phyloP scores from a whole-genome alignment of 1,140 invertebrate genomes.

The Bombus waltoni region DNA sequence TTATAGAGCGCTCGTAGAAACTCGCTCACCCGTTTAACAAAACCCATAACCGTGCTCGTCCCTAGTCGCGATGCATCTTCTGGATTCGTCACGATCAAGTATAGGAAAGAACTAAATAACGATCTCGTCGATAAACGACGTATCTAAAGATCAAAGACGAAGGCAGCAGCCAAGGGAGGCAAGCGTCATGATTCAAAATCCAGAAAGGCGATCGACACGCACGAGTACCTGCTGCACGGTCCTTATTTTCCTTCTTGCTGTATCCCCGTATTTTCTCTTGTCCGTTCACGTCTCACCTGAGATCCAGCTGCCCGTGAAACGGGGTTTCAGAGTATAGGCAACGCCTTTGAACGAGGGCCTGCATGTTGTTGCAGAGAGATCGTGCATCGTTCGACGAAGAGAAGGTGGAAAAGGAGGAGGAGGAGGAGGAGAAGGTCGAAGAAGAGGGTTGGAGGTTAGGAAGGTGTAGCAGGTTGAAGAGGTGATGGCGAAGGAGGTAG shows the following conservation, averaged over 20 bases:
- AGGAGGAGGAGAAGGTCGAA: background rate
- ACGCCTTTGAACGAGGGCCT: conserved; percentile 58
- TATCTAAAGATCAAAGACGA: conserved; percentile 29
- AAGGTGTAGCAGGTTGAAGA: background rate
- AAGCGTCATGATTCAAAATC: conserved; percentile 56
- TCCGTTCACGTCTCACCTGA: conserved; percentile 64
- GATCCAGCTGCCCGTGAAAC: conserved; percentile 65
- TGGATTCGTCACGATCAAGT: background rate
- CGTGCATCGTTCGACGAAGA: conserved; percentile 38
- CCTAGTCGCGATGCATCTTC: background rate
- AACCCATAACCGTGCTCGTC: background rate
- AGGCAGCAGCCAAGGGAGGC: conserved; percentile 8
- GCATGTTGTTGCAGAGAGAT: conserved; percentile 65
- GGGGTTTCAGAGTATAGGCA: conserved; percentile 44
- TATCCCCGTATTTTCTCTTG: conserved; percentile 53
- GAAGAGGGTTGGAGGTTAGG: background rate
- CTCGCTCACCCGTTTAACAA: background rate
- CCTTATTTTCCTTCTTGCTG: conserved; percentile 58
- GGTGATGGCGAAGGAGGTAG: background rate
- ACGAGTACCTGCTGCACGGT: conserved; percentile 54
- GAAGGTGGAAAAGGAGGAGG: background rate
- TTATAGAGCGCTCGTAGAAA: background rate
- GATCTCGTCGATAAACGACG: background rate
- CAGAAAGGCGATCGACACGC: conserved; percentile 52
- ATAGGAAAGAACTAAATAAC: background rate